Conservation (phyloP, 2,888 invertebrate genomes). For the Zygogramma bicolorata region DNA sequence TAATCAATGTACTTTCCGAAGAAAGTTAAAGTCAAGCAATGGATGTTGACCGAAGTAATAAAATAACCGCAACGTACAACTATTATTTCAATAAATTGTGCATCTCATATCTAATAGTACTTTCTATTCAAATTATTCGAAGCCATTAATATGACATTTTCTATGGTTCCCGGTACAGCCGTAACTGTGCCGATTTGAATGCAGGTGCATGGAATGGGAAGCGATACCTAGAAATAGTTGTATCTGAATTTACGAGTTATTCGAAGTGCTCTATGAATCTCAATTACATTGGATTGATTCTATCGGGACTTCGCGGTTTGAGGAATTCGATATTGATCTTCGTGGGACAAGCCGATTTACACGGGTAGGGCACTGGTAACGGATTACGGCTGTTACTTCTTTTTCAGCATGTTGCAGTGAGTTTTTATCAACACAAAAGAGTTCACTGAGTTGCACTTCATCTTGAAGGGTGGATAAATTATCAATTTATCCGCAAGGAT, state of each 20-base stretch:
- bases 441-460: no score
- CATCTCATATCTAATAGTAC: neutral
- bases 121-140: constrained; percentile 3
- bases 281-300: neutral
- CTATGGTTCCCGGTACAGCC: neutral
- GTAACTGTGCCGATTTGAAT: constrained; percentile 2
- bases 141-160: neutral
- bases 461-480: no score
- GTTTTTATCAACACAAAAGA: no score
- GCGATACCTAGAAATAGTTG: constrained; percentile 2
- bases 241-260: constrained; percentile 6
- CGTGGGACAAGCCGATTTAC: neutral
- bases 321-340: neutral
- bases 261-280: constrained; percentile 6
- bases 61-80: neutral
- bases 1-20: neutral
- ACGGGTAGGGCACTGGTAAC: neutral
- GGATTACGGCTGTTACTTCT: no score
- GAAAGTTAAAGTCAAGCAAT: neutral
- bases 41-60: neutral
- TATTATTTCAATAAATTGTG: neutral
- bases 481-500: no score
- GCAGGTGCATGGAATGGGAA: neutral
- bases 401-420: no score
- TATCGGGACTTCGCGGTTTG: neutral